Conservation (phyloP, 2,888 invertebrate species). For the Hirudinaria manillensis region DNA sequence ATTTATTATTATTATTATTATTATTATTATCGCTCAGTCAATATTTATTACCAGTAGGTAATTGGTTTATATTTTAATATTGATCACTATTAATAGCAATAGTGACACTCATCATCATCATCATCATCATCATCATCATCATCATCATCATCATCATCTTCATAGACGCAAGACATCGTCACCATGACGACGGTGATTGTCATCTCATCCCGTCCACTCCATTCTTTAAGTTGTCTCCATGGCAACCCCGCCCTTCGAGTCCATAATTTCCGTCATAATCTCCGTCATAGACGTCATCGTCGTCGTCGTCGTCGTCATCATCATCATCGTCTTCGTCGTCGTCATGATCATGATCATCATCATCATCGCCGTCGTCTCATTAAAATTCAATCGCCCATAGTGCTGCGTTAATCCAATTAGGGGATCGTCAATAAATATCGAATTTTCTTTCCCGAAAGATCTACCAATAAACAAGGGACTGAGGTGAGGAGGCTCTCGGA, state of each 20-base stretch:
- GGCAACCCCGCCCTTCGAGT: too few relatives aligned
- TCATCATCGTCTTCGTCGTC: constrained; percentile 17
- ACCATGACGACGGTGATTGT: too few relatives aligned
- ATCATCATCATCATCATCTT: constrained; percentile 25
- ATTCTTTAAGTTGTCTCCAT: not conserved
- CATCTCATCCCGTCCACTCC: not conserved
- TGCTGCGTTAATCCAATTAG: too few relatives aligned
- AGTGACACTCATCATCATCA: constrained; percentile 15
- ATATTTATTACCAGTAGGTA: not conserved
- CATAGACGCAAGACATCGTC: not conserved
- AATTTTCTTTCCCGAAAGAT: too few relatives aligned
- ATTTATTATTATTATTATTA: not conserved
- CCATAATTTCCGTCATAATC: not conserved
- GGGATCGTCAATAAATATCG: too few relatives aligned
- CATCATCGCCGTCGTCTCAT: not conserved
- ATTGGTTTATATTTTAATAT: not conserved
- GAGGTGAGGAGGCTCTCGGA: too few relatives aligned
- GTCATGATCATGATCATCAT: constrained; percentile 9
- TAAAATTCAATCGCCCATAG: too few relatives aligned
- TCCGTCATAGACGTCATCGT: not conserved
- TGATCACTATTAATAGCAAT: not conserved
- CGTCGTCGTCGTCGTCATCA: constrained; percentile 2
- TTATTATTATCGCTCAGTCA: not conserved
- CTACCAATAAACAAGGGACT: too few relatives aligned
- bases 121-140: constrained; percentile 24